phyloP scores from a whole-genome alignment of 2,797 vertebrate species.

The Scomberomorus guttatus region DNA sequence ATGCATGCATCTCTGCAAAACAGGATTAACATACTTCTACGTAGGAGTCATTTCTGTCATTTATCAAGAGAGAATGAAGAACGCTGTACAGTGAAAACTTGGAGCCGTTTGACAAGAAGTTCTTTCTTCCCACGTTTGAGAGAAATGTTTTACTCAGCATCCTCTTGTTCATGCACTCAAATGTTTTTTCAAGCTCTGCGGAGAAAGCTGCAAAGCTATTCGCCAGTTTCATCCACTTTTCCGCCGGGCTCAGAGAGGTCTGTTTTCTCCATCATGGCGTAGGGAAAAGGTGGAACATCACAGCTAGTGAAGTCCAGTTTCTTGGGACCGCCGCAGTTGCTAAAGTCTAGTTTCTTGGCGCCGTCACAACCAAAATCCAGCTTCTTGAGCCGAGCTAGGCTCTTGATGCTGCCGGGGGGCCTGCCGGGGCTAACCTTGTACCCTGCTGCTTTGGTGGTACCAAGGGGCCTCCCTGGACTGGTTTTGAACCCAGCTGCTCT shows the following conservation, averaged over 20 bases:
- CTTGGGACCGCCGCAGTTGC: conserved; percentile 74
- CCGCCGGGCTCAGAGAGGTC: conserved; percentile 89
- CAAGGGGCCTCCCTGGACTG: conserved; percentile 97
- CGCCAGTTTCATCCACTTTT: conserved; percentile 90
- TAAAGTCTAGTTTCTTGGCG: conserved; percentile 78
- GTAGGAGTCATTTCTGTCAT: conserved; percentile 62
- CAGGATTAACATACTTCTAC: conserved; percentile 70
- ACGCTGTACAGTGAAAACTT: conserved; percentile 67
- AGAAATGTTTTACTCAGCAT: conserved; percentile 38
- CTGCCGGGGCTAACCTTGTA: conserved; percentile 99
- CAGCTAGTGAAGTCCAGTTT: conserved; percentile 89
- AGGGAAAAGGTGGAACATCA: conserved; percentile 92
- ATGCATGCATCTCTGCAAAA: conserved; percentile 81
- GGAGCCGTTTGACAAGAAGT: conserved; percentile 58
- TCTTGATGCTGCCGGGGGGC: conserved; percentile 99
- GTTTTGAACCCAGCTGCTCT: conserved; percentile 99
- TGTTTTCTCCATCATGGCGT: conserved; percentile 93
- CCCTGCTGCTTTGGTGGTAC: conserved; percentile 98
- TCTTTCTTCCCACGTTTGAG: conserved; percentile 45
- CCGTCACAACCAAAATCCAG: conserved; percentile 86
- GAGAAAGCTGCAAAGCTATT: conserved; percentile 73
- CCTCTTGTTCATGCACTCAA: conserved; percentile 63
- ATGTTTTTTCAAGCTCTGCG: conserved; percentile 32
- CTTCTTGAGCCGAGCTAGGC: conserved; percentile 93
- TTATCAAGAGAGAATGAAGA: conserved; percentile 72